Base-by-base conservation (phyloP, 2,113 vertebrate genomes). In the Lipophrys pholis region DNA sequence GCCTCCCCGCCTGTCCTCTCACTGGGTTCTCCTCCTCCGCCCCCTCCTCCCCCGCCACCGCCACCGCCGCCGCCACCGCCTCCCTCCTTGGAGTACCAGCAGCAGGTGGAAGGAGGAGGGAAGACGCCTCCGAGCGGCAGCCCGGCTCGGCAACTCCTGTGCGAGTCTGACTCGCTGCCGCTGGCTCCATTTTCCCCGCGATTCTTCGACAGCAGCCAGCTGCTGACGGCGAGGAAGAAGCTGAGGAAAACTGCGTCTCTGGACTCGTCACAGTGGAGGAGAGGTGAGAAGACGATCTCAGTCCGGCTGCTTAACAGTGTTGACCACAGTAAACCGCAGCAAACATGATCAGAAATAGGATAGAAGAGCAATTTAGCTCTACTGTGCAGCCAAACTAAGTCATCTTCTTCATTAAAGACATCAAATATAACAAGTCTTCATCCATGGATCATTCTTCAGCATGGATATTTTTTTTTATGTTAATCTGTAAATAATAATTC, bases 141-240 rank as follows among this genome's bases (percentile, higher is more conserved):
- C 75, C 90, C 90, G 1, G 78, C 82, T 53, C 54, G n/a, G 11
- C 85, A 67, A 6, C 75, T 41, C 5, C 89, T 86, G 59, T 79
- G 64, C 6, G 93, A 94, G 21, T 93, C 93, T 3, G 93, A 93
- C 36, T 86, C 62, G 51, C 89, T 76, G 72, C 95, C 89, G 46
- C 94, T 92, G 76, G 90, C 87, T 0, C 87, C 93, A 0, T 91
- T 93, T 5, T 93, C 95, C 6, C 94, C 95, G 2, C 95, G 96
- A 10, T 95, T 97, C 62, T 98, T 99, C 1, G 97, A 99, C 76
- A 99, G 97, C 92, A 98, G 94, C 78, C 96, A 99, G 90, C 92
- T 99, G 82, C 89, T 96, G 80, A 98, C 94, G 52, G 97, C 97
- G 39, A 95, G 97, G 88, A 98, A 95, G 89, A 96, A 97, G 88